A percentile compares a stretch with the other conserved stretches of the same genome.
Evolutionary conservation across 2,113 vertebrate genomes (phyloP).

Genomic region (Sterrhoptilus dennistouni): DNA sequence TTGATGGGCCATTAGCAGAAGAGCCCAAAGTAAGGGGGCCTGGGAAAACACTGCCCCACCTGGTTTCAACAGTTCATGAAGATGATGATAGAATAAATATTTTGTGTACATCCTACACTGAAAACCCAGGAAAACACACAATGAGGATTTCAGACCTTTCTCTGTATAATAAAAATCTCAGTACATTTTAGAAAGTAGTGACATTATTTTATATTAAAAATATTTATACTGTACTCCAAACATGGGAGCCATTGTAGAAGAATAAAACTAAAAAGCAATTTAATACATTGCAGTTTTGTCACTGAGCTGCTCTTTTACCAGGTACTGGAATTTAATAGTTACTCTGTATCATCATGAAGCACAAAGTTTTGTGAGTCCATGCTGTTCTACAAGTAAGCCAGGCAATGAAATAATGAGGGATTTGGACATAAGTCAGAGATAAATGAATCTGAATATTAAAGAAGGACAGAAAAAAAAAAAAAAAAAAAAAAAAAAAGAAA

Average conservation of each 20-base stretch:
- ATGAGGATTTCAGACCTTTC: not conserved
- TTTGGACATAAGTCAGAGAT: not conserved
- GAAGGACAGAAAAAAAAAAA: not conserved
- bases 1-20: no score
- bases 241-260: not conserved
- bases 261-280: not conserved
- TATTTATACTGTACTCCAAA: not conserved
- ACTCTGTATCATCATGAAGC: not conserved
- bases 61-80: no score
- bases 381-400: slow-evolving; percentile 3
- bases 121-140: not conserved
- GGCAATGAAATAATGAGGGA: slow-evolving; percentile 16
- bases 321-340: not conserved
- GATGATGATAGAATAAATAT: no score
- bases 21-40: no score
- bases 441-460: not conserved
- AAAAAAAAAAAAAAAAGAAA: not conserved
- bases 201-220: not conserved
- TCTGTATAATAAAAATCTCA: not conserved
- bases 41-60: no score
- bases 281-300: not conserved
- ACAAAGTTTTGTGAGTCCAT: not conserved
- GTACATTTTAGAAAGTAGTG: not conserved
- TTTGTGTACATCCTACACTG: no score
- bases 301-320: not conserved